These are phyloP conservation scores for Morpho deidamia DNA, from an alignment of 2,888 invertebrate genomes.

Conservation along the genomic window DNA sequence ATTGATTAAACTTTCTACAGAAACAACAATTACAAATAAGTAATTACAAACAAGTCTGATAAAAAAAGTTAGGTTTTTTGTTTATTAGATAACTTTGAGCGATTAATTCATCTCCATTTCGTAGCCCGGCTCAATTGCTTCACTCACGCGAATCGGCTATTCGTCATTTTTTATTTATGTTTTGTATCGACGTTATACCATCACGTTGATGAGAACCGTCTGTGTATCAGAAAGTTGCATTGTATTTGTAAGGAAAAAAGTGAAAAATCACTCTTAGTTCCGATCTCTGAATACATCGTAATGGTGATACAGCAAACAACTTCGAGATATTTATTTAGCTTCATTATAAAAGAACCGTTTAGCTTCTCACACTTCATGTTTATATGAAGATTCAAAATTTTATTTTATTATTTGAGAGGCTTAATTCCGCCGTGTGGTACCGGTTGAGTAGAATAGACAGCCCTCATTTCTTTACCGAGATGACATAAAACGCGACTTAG, in stretches of 20 bases:
- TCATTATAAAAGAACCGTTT: too few relatives aligned
- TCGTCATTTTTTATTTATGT: conserved; percentile 41
- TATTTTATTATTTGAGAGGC: too few relatives aligned
- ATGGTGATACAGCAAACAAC: too few relatives aligned
- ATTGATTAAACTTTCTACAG: background rate
- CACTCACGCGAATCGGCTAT: conserved; percentile 51
- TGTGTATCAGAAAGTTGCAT: conserved; percentile 25
- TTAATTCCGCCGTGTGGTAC: too few relatives aligned
- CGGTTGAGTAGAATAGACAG: too few relatives aligned
- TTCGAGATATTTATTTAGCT: too few relatives aligned
- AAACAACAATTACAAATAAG: background rate
- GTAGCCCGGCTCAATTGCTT: conserved; percentile 50
- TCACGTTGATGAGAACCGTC: conserved; percentile 31
- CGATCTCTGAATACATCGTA: background rate
- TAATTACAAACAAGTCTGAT: conserved; percentile 1
- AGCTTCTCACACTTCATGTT: too few relatives aligned
- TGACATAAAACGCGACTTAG: too few relatives aligned
- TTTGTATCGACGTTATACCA: conserved; percentile 31
- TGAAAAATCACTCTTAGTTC: background rate
- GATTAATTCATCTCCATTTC: conserved; percentile 46
- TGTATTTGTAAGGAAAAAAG: conserved; percentile 16
- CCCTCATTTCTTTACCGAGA: too few relatives aligned
- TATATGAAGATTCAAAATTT: too few relatives aligned
- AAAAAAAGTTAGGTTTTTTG: conserved; percentile 1
- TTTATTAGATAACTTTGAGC: conserved; percentile 9